Percentiles rank a stretch among this genome's conserved stretches.
Conservation (phyloP, 2,888 invertebrate genomes). For the Rosalia funebris region DNA sequence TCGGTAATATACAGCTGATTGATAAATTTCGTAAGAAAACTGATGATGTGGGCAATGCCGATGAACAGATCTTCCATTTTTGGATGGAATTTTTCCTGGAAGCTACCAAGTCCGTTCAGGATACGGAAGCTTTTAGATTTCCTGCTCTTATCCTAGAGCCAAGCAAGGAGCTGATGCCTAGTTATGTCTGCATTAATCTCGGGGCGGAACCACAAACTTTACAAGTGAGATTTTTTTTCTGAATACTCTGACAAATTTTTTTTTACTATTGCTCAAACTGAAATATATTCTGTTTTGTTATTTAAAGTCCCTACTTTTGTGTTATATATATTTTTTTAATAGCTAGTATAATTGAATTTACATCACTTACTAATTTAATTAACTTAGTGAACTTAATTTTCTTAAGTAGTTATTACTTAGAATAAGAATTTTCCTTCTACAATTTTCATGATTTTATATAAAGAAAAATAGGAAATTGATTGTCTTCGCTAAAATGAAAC, state of each 20-base stretch:
- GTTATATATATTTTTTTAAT: neutral
- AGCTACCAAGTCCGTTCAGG: constrained; percentile 84
- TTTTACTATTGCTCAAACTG: too few species aligned
- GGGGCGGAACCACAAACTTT: constrained; percentile 93
- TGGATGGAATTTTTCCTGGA: constrained; percentile 99
- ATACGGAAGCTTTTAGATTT: constrained; percentile 83
- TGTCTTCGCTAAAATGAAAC: too few species aligned
- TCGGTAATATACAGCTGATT: constrained; percentile 72
- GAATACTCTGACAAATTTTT: neutral
- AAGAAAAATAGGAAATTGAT: too few species aligned
- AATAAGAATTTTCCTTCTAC: too few species aligned
- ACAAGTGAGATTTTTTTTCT: constrained; percentile 71
- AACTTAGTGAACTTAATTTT: too few species aligned
- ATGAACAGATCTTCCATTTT: constrained; percentile 89
- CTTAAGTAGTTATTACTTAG: too few species aligned
- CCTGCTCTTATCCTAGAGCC: constrained; percentile 93
- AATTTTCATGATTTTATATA: too few species aligned
- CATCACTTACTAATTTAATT: too few species aligned
- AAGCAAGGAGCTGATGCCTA: constrained; percentile 92
- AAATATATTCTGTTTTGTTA: too few species aligned
- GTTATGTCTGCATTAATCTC: constrained; percentile 94
- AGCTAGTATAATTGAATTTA: too few species aligned
- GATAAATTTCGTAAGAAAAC: constrained; percentile 86
- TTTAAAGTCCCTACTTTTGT: neutral
- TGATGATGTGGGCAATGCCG: constrained; percentile 79